phyloP scores from a whole-genome alignment of 2,888 invertebrate genomes.

The Drosophila fungiperda region DNA sequence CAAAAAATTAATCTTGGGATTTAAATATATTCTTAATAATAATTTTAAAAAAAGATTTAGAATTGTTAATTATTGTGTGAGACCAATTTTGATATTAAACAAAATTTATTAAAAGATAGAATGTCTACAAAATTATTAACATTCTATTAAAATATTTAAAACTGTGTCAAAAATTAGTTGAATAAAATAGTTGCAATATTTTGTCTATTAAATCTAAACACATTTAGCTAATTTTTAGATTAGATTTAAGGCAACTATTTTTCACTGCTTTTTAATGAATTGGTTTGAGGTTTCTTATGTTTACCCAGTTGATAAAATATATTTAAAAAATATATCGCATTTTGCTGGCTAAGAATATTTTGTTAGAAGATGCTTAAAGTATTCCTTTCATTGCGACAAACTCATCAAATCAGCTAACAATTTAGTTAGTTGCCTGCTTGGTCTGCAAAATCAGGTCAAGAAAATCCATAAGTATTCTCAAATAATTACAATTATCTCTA shows the following conservation, averaged over 20 bases:
- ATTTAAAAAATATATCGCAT: background rate
- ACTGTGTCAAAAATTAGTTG: no score
- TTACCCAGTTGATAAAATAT: background rate
- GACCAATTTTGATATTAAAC: no score
- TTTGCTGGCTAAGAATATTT: background rate
- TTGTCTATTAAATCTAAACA: no score
- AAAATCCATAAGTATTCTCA: fast-evolving
- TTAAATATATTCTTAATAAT: background rate
- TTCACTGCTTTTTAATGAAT: background rate
- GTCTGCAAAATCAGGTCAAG: background rate
- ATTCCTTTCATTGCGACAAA: background rate
- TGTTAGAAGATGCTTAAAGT: background rate
- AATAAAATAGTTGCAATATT: no score
- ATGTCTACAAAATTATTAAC: no score
- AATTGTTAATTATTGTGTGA: no score
- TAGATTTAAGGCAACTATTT: no score
- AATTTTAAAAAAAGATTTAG: background rate
- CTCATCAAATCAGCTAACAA: no score
- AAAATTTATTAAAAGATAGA: no score
- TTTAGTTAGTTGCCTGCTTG: background rate
- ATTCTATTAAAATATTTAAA: no score
- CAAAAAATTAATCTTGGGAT: fast-evolving
- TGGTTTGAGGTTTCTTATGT: no score
- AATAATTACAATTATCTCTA: background rate
- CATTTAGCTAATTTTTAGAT: no score